Base-by-base conservation (phyloP, 1,140 invertebrate species). In the Melanaphis sacchari region DNA sequence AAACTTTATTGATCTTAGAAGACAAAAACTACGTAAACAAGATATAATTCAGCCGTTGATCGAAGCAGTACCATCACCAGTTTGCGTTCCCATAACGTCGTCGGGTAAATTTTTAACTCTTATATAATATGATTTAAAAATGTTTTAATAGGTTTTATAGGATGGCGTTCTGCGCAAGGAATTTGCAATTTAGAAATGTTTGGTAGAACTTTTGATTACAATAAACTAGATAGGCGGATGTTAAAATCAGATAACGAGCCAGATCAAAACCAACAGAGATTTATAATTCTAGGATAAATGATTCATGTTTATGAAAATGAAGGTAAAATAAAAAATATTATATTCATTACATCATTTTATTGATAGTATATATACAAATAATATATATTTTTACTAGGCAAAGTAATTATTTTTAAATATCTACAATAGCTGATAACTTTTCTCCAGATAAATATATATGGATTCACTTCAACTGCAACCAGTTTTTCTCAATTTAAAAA, bases 391-490 rank as follows among this genome's bases (percentile, higher is more conserved):
- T 15, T 84, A 40, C 93, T 91, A 94, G 85, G 94, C 94, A 40
- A 93, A 95, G 18, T 96, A 97, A 94, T 97, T 97, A 94, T 96
- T 95, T 94, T 96, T 96, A 36, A 97, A 95, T 7, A 96, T 95
- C 0, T n/a, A 66, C 11, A 0, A 26, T 8, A 26, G 96, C 96
- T 46, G 97, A 97, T 94, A 97, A 95, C 94, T 96, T 95, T 94
- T 96, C 96, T 11, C 46, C 0, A 18, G 2, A 46, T 46, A 96
- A 97, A 94, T 38, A 96, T 95, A 31, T 96, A 95, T 18, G 97
- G 97, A 94, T 96, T 96, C 15, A 97, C 96, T 95, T 97, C 97
- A 41, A 97, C 96, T 31, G 96, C 96, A 6, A 97, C 96, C 94
- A 97, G 94, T 95, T 97, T 97, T 93, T 96, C 95, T 59, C 96